Evolutionary conservation across 2,888 invertebrate species (phyloP), one percentile per base, ranked within the genome.

Genomic region (Acleris cristana): DNA sequence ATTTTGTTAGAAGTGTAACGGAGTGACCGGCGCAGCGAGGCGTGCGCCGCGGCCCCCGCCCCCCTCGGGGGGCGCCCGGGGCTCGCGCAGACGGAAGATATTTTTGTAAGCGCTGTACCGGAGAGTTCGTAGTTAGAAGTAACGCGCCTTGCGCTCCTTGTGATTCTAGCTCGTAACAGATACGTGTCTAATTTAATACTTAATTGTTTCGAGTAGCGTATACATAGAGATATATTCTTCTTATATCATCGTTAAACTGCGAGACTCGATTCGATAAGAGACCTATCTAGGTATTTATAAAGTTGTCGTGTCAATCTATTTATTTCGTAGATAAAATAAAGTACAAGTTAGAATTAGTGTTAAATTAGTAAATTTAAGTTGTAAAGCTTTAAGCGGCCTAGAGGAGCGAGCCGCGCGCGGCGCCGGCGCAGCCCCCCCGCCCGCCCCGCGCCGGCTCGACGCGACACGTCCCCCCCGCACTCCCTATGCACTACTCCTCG

Each of bases 331-430:
- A 76, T 78, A 78, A 84, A 44, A 79, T 78, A 75, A 83, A 89
- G 89, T 89, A 89, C 90, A 89, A 90, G 73, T 77, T 78, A 80
- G 79, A 83, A 83, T 84, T 80, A 78, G 76, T 80, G 73, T 70
- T 77, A 72, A 72, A 72, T 74, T 75, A 77, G 75, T 75, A 74
- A 75, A 73, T 73, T 72, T 73, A 72, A 73, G 77, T 77, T 68
- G 74, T 74, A 69, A 79, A 84, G 84, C 83, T 83, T 83, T 82
- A 83, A 83, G 73, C 74, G 79, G 76, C 75, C 79, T 73, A 73
- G 70, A 56, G 70, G 52, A 45, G 61, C 19, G 19, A 55, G 63
- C 61, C 30, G 51, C 60, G 14, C 40, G 52, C 51, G 62, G 40
- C 23, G 30, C 5, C 51, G 18, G 40, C 63, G 52, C 49, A 44